Base-by-base conservation (phyloP, 2,888 invertebrate genomes). In the Drosophila kuntzei region DNA sequence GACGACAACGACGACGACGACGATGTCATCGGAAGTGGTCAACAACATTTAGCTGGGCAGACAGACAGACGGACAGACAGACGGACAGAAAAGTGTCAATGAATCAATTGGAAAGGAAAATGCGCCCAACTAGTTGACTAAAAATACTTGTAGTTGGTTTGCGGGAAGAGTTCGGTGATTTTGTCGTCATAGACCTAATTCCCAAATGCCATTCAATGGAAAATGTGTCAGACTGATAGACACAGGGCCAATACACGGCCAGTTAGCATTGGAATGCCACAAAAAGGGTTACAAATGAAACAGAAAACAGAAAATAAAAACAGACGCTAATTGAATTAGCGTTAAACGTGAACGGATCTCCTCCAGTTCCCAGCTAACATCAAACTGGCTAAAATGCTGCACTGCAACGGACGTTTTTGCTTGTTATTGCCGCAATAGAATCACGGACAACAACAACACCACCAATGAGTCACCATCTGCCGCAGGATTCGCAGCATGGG, bases 181-280 rank as follows among this genome's bases (percentile, higher is more conserved):
- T 51, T 58, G 44, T 54, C 79, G 81, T 84, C 80, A 84, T 83
- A 84, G 80, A 82, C 82, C 82, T 69, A 79, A 82, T 84, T 81
- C 22, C 62, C 57, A 77, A 34, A 65, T 71, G 55, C 46, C 66
- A 36, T 62, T 74, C 43, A 71, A 62, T 66, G 75, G 61, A 65
- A 79, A 74, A 76, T 80, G 72, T 80, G 78, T 73, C 82, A 73
- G 61, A 36, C 66, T 51, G 34, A 44, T 53, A 53, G 20, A 46
- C 43, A 20, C 41, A 61, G 37, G 68, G 66, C 53, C 49, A 70
- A 46, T 41, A 14, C 43, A 53, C 22, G 50, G 58, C 27, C 53
- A 68, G 71, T 71, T 75, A 71, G 71, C 71, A 71, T 67, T 74
- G 60, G 63, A 67, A 67, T 51, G 67, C 47, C 22, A 75, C 36